Evolutionary conservation across 2,113 vertebrate species (phyloP).

Genomic region (Sarotherodon lohbergeri): DNA sequence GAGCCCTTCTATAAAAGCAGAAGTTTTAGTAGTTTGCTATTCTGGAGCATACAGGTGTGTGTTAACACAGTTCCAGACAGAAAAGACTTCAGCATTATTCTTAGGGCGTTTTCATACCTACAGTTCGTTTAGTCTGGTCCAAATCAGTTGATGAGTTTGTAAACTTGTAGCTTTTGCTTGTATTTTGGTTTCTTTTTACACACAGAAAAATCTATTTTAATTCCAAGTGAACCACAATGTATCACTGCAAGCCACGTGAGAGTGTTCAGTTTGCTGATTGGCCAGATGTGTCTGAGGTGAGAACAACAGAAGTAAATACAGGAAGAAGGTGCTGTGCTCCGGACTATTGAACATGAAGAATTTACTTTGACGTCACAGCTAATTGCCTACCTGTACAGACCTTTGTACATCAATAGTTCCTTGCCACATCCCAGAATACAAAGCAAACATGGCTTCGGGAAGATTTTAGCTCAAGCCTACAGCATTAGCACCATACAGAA

Average conservation of each 20-base stretch:
- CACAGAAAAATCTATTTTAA: accelerated
- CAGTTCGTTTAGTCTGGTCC: background rate
- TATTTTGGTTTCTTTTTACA: background rate
- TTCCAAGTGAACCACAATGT: background rate
- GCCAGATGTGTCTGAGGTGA: background rate
- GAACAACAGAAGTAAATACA: background rate
- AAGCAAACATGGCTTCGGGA: accelerated
- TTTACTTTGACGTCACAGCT: background rate
- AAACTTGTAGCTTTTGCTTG: background rate
- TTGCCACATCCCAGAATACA: background rate
- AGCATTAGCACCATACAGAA: background rate
- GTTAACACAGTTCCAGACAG: background rate
- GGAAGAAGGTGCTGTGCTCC: background rate
- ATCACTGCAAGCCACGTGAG: background rate
- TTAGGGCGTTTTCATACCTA: background rate
- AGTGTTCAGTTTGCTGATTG: background rate
- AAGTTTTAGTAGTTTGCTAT: background rate
- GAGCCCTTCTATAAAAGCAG: background rate
- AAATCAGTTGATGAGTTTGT: background rate
- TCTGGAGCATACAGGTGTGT: background rate
- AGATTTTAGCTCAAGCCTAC: background rate
- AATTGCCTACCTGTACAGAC: background rate
- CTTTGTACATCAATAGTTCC: background rate
- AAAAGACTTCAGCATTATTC: background rate
- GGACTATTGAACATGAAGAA: background rate